Evolutionary conservation across 2,113 vertebrate genomes (phyloP).

Genomic region (Accipiter cooperii): DNA sequence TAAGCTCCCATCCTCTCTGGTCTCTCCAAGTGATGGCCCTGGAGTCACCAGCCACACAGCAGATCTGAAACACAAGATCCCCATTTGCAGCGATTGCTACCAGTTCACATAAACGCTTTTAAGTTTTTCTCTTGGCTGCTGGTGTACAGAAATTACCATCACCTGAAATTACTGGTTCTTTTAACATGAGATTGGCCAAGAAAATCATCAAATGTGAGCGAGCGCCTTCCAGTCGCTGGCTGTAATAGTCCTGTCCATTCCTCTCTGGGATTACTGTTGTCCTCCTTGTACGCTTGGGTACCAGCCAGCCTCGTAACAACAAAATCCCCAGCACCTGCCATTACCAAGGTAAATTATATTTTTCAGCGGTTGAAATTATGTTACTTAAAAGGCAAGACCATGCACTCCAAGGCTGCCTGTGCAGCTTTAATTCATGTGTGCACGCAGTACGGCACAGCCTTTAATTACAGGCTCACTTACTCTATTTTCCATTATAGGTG

Average conservation of each 20-base stretch:
- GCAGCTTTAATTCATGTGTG: neutral
- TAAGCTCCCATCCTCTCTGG: neutral
- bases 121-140: neutral
- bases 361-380: neutral
- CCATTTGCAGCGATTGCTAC: neutral
- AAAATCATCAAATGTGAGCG: neutral
- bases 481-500: neutral
- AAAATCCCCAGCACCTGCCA: neutral
- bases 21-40: accelerated
- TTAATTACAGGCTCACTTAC: slow-evolving; percentile 45
- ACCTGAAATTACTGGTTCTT: neutral
- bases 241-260: neutral
- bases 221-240: neutral
- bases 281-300: neutral
- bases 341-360: neutral
- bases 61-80: neutral
- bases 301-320: neutral
- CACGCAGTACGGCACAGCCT: neutral
- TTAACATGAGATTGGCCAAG: neutral
- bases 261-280: neutral
- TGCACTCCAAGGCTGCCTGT: neutral
- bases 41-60: neutral
- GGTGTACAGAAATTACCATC: neutral
- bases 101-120: neutral
- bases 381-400: slow-evolving; percentile 1